Conservation (phyloP, 2,888 invertebrate species). For the Heliconius ethilla region DNA sequence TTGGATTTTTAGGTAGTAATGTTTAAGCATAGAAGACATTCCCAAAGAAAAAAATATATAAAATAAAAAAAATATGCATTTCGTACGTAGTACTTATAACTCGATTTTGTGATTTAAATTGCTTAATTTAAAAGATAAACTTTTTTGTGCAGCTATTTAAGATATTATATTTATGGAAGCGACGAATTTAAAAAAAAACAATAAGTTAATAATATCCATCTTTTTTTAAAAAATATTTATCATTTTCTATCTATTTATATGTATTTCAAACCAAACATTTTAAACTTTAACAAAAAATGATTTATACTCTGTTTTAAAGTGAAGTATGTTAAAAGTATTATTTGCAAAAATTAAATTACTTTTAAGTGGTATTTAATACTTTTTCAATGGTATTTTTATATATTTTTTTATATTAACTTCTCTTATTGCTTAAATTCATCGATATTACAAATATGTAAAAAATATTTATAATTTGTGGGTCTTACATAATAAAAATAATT, state of each 20-base stretch:
- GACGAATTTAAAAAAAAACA: neutral
- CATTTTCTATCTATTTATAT: too few relatives aligned
- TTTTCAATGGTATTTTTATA: too few relatives aligned
- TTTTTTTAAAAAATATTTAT: neutral
- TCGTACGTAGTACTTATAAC: slow-evolving; percentile 36
- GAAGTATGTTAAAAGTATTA: neutral
- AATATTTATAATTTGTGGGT: neutral
- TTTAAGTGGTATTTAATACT: too few relatives aligned
- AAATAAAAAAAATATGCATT: slow-evolving; percentile 30
- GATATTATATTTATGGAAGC: neutral
- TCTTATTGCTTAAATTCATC: neutral
- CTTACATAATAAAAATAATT: neutral
- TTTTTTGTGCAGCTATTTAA: slow-evolving; percentile 9
- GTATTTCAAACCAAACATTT: too few relatives aligned
- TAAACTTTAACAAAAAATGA: too few relatives aligned
- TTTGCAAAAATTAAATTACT: too few relatives aligned
- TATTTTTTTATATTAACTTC: too few relatives aligned
- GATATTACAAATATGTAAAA: neutral
- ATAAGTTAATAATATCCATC: neutral
- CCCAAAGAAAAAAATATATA: slow-evolving; percentile 30
- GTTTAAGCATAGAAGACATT: slow-evolving; percentile 29
- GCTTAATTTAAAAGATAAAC: neutral
- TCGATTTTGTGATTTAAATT: slow-evolving; percentile 35
- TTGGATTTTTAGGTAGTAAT: neutral
- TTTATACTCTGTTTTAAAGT: neutral